Evolutionary conservation across 2,797 vertebrate genomes (phyloP).

Genomic region (Leuciscus waleckii): DNA sequence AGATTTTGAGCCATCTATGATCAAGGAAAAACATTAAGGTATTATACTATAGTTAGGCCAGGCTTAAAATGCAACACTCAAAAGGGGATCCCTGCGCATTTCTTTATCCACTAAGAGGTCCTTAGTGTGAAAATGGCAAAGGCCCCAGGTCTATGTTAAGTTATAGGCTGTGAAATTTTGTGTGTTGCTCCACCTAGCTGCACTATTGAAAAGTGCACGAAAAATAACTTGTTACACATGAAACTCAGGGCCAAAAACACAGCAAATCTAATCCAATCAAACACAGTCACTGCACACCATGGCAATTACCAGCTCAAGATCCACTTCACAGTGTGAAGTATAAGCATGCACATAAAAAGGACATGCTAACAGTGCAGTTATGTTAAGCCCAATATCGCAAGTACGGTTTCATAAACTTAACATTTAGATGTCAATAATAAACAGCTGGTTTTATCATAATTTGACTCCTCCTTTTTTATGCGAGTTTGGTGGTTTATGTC

Average conservation of each 20-base stretch:
- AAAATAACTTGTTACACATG: slow-evolving; percentile 12
- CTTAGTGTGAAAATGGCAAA: neutral
- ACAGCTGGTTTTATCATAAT: neutral
- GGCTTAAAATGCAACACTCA: neutral
- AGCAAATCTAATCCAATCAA: slow-evolving; percentile 33
- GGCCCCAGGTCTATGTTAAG: neutral
- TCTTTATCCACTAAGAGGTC: neutral
- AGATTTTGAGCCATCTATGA: neutral
- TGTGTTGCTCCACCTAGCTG: slow-evolving; percentile 35
- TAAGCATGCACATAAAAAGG: neutral
- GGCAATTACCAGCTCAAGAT: neutral
- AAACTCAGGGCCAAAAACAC: slow-evolving; percentile 27
- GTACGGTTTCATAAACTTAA: neutral
- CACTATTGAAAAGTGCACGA: slow-evolving; percentile 24
- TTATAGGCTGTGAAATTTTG: neutral
- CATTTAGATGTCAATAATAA: slow-evolving; percentile 5
- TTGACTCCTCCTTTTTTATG: neutral
- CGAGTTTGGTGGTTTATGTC: neutral
- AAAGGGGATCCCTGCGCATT: neutral
- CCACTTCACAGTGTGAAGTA: slow-evolving; percentile 20
- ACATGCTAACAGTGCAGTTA: neutral
- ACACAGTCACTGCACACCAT: slow-evolving; percentile 36
- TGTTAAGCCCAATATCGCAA: neutral
- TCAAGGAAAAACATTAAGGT: neutral
- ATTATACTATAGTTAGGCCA: neutral